Evolutionary conservation across 2,888 invertebrate genomes (phyloP).

Genomic region (Pterostichus madidus): DNA sequence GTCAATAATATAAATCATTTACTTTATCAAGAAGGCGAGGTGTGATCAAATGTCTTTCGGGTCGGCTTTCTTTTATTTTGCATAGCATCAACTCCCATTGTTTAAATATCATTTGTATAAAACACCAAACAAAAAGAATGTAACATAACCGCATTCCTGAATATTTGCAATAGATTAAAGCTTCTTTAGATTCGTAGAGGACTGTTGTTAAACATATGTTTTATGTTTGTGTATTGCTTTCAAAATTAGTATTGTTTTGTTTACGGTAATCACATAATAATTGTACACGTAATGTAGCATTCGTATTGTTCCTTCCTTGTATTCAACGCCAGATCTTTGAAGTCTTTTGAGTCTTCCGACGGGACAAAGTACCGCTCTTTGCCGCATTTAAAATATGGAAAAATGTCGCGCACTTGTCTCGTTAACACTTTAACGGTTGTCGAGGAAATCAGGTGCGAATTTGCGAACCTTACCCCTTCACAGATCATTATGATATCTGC

Average conservation of each 20-base stretch:
- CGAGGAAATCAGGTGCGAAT: constrained; percentile 18
- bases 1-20: constrained; percentile 64
- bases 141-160: constrained; percentile 17
- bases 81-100: constrained; percentile 33
- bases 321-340: constrained; percentile 27
- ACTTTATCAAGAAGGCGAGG: constrained; percentile 44
- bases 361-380: constrained; percentile 30
- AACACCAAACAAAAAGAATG: not conserved
- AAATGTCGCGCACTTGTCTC: constrained; percentile 44
- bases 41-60: constrained; percentile 32
- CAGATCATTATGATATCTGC: constrained; percentile 3
- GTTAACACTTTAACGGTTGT: constrained; percentile 45
- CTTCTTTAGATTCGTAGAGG: too few species aligned
- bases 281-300: constrained; percentile 12
- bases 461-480: not conserved
- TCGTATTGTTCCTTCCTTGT: constrained; percentile 13
- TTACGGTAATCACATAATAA: constrained; percentile 22
- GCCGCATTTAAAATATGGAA: constrained; percentile 38
- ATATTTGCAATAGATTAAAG: constrained; percentile 25
- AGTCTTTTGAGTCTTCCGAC: constrained; percentile 29
- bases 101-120: constrained; percentile 31
- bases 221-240: not conserved
- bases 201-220: too few species aligned
- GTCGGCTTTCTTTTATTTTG: constrained; percentile 46
- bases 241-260: constrained; percentile 8